Conservation (phyloP, 2,797 vertebrate genomes). For the Luscinia luscinia region DNA sequence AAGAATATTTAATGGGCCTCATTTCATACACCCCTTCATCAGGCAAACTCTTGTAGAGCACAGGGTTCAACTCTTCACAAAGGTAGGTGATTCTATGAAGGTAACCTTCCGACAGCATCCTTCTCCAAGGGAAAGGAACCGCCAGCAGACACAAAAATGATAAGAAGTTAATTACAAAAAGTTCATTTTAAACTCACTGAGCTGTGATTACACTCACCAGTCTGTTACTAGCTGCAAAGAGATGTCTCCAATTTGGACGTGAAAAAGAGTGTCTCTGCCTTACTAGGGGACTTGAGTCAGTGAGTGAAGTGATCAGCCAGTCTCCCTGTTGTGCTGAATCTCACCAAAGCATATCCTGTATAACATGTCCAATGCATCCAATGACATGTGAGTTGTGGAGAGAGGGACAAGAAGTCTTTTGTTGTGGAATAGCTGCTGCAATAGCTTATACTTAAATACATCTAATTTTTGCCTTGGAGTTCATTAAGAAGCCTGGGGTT, state of each 20-base stretch:
- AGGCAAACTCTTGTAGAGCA: conserved; percentile 13
- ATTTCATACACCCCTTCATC: conserved; percentile 68
- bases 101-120: conserved; percentile 82
- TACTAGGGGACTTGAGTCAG: neutral
- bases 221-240: neutral
- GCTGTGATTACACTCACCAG: fast-evolving
- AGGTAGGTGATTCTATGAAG: conserved; percentile 74
- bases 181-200: neutral
- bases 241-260: fast-evolving
- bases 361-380: fast-evolving
- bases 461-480: neutral
- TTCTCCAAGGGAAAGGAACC: conserved; percentile 39
- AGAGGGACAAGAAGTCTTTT: neutral
- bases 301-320: neutral
- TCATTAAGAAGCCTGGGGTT: neutral
- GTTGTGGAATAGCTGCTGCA: neutral
- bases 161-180: neutral
- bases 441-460: neutral
- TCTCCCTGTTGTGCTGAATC: neutral
- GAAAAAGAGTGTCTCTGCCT: neutral
- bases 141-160: neutral
- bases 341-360: neutral
- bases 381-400: neutral
- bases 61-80: conserved; percentile 58
- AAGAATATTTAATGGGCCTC: conserved; percentile 50